Base-by-base conservation (phyloP, 2,797 vertebrate genomes). In the Sebastes melanostomus region DNA sequence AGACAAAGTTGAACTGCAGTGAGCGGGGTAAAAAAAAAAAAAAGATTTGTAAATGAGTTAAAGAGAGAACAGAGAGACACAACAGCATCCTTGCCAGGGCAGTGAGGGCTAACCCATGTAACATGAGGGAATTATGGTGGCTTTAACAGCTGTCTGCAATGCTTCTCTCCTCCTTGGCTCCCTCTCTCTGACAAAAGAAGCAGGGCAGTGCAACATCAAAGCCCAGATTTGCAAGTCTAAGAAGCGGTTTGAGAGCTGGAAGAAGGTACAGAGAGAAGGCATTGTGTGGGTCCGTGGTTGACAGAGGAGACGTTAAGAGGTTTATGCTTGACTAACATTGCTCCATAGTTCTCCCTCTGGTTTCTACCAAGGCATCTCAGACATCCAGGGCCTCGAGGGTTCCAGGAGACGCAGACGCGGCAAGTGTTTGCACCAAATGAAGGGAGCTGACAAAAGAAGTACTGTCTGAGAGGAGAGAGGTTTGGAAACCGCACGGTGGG, bases 161-260 rank as follows among this genome's bases (percentile, higher is more conserved):
- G 80, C 81, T 80, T 81, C 81, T 88, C 76, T 90, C 74, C 87
- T 90, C 68, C 80, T 85, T 77, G 75, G 83, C 86, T 88, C 84
- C 34, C 75, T 85, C 85, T 85, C 74, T 81, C 86, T 86, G 89
- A 92, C 88, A 91, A 88, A 92, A 91, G 81, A 88, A 89, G 90
- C 86, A 87, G 88, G 88, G 56, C 91, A 87, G 87, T 42, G 59
- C 75, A 52, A 91, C 89, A 91, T 95, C 90, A 95, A 94, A 94
- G 92, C 58, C 58, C 75, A 81, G 81, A 93, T 94, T 90, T 94
- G 91, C 94, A 94, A 94, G 93, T 92, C 90, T 93, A 93, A 93
- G 82, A 90, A 89, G 92, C 54, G 90, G 92, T 94, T 92, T 87
- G 75, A 73, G 82, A 90, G 89, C 77, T 92, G 80, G 88, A 89